Evolutionary conservation across 2,888 invertebrate species (phyloP).

Genomic region (Tromatobia lineatoria): DNA sequence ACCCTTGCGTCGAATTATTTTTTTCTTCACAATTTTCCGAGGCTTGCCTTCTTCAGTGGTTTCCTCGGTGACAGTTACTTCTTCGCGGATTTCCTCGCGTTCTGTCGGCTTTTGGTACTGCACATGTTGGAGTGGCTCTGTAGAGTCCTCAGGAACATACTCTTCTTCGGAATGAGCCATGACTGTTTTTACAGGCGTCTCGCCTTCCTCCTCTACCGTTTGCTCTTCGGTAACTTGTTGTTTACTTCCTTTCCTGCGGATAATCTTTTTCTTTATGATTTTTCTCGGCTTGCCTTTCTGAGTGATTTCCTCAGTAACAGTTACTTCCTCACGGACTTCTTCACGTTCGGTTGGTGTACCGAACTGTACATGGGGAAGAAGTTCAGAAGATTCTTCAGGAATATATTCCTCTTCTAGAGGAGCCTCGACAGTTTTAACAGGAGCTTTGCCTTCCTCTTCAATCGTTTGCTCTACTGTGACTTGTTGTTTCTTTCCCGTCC

Average conservation of each 20-base stretch:
- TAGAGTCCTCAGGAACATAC: constrained; percentile 56
- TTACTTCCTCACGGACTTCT: constrained; percentile 78
- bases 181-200: constrained; percentile 77
- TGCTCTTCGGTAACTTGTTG: constrained; percentile 72
- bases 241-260: constrained; percentile 77
- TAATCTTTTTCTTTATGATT: constrained; percentile 31
- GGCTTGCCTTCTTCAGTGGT: constrained; percentile 71
- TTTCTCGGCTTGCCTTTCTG: constrained; percentile 79
- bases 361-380: constrained; percentile 28
- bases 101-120: constrained; percentile 63
- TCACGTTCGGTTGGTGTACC: constrained; percentile 75
- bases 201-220: constrained; percentile 72
- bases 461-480: constrained; percentile 79
- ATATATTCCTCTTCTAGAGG: constrained; percentile 69
- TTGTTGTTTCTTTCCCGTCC: constrained; percentile 83
- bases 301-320: constrained; percentile 74
- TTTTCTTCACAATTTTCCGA: constrained; percentile 81
- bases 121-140: constrained; percentile 28
- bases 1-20: constrained; percentile 83
- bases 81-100: constrained; percentile 65
- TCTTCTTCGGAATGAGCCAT: constrained; percentile 80
- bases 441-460: constrained; percentile 78
- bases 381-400: constrained; percentile 73
- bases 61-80: constrained; percentile 75
- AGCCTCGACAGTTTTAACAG: constrained; percentile 67